Percentiles rank a stretch among this genome's conserved stretches.
Evolutionary conservation across 2,888 invertebrate species (phyloP).

Genomic region (Acronicta leporina): DNA sequence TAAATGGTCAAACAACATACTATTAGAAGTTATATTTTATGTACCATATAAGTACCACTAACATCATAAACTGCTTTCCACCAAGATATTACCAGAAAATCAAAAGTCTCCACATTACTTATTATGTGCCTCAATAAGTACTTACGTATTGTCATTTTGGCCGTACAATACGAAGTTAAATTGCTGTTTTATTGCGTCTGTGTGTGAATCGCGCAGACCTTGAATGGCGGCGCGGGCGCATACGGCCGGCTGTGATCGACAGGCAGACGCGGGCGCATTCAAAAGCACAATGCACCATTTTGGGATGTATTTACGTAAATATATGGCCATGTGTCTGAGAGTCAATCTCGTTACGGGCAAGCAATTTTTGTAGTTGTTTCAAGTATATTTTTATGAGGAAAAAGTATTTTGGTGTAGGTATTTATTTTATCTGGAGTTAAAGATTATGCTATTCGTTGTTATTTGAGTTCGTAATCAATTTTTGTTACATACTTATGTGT

Average conservation of each 20-base stretch:
- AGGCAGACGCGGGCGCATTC: constrained; percentile 54
- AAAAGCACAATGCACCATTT: constrained; percentile 62
- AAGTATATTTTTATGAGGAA: not conserved
- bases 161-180: constrained; percentile 51
- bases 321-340: constrained; percentile 41
- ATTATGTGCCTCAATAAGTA: constrained; percentile 33
- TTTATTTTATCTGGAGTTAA: constrained; percentile 2
- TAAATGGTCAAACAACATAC: no score
- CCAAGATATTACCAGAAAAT: constrained; percentile 1
- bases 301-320: constrained; percentile 48
- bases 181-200: constrained; percentile 49
- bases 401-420: not conserved
- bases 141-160: constrained; percentile 34
- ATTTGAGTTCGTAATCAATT: no score
- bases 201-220: constrained; percentile 45
- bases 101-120: not conserved
- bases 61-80: not conserved
- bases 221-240: constrained; percentile 40
- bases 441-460: no score
- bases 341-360: constrained; percentile 29
- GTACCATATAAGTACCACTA: no score
- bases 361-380: constrained; percentile 16
- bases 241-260: constrained; percentile 41
- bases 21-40: no score
- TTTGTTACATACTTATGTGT: no score